phyloP scores from a whole-genome alignment of 2,797 vertebrate species.

The Propithecus perrieri region DNA sequence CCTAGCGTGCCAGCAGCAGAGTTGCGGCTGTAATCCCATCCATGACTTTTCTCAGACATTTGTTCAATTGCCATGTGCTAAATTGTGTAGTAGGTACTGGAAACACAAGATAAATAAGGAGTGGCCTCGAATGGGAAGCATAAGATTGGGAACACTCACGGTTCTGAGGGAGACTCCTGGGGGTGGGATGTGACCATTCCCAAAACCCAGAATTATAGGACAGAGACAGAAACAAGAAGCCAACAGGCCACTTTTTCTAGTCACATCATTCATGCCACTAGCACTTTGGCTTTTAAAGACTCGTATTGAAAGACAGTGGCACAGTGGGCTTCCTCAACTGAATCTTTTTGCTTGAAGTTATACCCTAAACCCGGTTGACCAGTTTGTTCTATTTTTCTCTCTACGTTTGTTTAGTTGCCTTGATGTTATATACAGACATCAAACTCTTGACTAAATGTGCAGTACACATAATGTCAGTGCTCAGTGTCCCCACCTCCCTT shows the following conservation, averaged over 20 bases:
- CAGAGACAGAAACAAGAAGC: neutral
- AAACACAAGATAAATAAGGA: neutral
- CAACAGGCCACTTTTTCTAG: neutral
- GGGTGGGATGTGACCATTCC: neutral
- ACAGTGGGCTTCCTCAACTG: neutral
- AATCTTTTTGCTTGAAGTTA: neutral
- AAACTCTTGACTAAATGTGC: neutral
- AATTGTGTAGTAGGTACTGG: neutral
- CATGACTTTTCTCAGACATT: neutral
- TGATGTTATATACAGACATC: neutral
- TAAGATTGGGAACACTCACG: neutral
- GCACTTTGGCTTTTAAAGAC: neutral
- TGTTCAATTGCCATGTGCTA: neutral
- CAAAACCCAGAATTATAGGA: neutral
- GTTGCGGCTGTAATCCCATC: neutral
- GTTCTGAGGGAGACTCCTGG: neutral
- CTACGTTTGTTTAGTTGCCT: neutral
- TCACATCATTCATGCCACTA: neutral
- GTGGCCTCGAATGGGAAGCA: neutral
- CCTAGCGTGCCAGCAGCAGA: neutral
- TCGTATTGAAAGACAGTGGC: neutral
- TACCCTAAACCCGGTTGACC: neutral
- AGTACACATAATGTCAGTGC: neutral
- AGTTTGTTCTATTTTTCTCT: neutral
- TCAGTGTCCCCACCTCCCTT: neutral